Evolutionary conservation across 2,888 invertebrate species (phyloP), one percentile per base, ranked within the genome.

Genomic region (Archips xylosteana): DNA sequence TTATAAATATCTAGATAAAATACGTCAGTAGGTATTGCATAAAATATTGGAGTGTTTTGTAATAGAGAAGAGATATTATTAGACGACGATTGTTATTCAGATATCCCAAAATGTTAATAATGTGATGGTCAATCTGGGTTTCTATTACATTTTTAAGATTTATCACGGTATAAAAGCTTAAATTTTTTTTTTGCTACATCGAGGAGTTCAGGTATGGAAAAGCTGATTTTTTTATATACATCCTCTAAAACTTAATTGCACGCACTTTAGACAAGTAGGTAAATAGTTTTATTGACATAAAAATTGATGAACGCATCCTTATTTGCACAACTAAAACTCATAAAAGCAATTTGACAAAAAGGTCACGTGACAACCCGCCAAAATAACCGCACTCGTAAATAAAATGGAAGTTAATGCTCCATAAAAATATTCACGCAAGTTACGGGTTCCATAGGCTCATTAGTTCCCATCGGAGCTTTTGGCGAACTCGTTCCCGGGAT

Each of bases 401-500:
- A 86, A 90, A 92, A 91, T 92, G 91, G 90, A 92, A 89, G 87
- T 92, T 85, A 73, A 91, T 88, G 86, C 80, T 83, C 89, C 86
- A 85, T 88, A 88, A 91, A 90, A 91, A 91, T 92, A 90, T 91
- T 89, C 87, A 87, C 85, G 87, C 87, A 89, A 90, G 87, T 87
- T 85, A 83, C 83, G 89, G 87, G 88, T 87, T 90, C 88, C 89
- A 88, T 89, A 87, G 91, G 83, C 87, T 92, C 92, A 91, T 94
- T 94, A 92, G 90, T 90, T 90, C 83, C 85, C 90, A 89, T 91
- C 81, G 87, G 86, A 83, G 89, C 90, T 92, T 90, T 92, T 86
- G 91, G 91, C 84, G 86, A 92, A 91, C 91, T 91, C 92, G 88
- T 93, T 91, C 85, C 88, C 82, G 83, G 87, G 89, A 92, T 92